These are phyloP conservation scores for Biston betularia DNA, from an alignment of 2,888 invertebrate genomes.

Conservation along the genomic window DNA sequence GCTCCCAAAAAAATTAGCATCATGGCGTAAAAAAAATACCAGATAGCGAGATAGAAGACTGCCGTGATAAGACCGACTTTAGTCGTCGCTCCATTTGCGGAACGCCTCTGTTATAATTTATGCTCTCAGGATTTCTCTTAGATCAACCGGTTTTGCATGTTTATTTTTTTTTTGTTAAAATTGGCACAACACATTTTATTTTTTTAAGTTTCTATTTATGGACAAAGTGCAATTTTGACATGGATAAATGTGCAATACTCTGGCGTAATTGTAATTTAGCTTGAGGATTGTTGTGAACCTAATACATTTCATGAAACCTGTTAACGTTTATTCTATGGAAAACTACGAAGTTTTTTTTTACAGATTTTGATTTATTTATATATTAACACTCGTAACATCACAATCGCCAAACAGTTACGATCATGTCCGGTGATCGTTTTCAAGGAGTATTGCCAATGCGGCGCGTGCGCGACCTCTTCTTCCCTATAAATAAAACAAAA, in stretches of 20 bases:
- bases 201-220: constrained; percentile 41
- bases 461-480: too few relatives aligned
- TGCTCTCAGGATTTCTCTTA: constrained; percentile 38
- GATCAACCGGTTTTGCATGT: constrained; percentile 47
- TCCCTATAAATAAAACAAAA: not conserved
- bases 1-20: too few relatives aligned
- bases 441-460: too few relatives aligned
- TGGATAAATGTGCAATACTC: constrained; percentile 51
- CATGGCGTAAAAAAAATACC: too few relatives aligned
- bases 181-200: constrained; percentile 46
- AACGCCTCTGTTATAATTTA: constrained; percentile 33
- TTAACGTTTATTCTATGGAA: not conserved
- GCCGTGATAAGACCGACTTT: not conserved
- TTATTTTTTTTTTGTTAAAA: constrained; percentile 56
- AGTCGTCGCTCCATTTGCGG: not conserved
- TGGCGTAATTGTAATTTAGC: constrained; percentile 27
- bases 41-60: too few relatives aligned
- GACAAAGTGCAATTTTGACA: constrained; percentile 55
- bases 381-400: not conserved
- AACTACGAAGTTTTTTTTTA: not conserved
- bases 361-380: not conserved
- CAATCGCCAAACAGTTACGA: too few relatives aligned
- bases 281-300: constrained; percentile 46
- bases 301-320: constrained; percentile 27
- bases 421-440: too few relatives aligned